phyloP scores from a whole-genome alignment of 2,888 invertebrate species.

The Schrankia costaestrigalis region DNA sequence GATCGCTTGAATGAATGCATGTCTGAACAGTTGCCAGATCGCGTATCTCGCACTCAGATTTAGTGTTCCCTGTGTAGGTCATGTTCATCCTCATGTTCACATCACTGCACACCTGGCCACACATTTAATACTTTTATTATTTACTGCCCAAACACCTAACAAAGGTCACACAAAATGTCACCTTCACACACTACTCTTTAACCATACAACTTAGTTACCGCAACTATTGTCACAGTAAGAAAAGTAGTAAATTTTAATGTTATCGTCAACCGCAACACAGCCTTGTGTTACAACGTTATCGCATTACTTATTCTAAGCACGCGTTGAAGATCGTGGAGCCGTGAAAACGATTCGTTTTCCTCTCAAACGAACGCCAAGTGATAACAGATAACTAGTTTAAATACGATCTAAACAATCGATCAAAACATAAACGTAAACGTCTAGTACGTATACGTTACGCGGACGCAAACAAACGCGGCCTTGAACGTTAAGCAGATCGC shows the following conservation, averaged over 20 bases:
- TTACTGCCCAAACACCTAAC: constrained; percentile 3
- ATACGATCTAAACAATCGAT: constrained; percentile 47
- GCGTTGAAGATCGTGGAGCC: constrained; percentile 50
- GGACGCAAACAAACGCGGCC: constrained; percentile 74
- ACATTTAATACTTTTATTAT: constrained; percentile 12
- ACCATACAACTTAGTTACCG: too few relatives aligned
- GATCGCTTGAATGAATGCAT: constrained; percentile 62
- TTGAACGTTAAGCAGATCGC: constrained; percentile 75
- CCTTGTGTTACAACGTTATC: constrained; percentile 49
- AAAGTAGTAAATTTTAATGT: constrained; percentile 27
- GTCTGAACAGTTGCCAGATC: constrained; percentile 63
- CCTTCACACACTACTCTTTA: constrained; percentile 24
- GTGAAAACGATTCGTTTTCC: constrained; percentile 66
- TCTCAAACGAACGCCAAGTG: constrained; percentile 39
- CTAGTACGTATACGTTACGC: constrained; percentile 44
- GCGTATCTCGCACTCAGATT: constrained; percentile 54
- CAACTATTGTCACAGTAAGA: constrained; percentile 19
- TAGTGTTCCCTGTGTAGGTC: constrained; percentile 67
- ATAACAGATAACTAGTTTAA: constrained; percentile 42
- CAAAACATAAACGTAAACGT: constrained; percentile 54
- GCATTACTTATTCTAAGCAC: constrained; percentile 57
- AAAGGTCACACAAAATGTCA: constrained; percentile 9
- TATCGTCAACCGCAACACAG: constrained; percentile 34
- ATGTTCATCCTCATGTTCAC: constrained; percentile 50
- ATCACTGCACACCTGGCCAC: constrained; percentile 43